A percentile compares a stretch with the other conserved stretches of the same genome.
Conservation (phyloP, 2,113 vertebrate genomes). For the Melanotaenia duboulayi region DNA sequence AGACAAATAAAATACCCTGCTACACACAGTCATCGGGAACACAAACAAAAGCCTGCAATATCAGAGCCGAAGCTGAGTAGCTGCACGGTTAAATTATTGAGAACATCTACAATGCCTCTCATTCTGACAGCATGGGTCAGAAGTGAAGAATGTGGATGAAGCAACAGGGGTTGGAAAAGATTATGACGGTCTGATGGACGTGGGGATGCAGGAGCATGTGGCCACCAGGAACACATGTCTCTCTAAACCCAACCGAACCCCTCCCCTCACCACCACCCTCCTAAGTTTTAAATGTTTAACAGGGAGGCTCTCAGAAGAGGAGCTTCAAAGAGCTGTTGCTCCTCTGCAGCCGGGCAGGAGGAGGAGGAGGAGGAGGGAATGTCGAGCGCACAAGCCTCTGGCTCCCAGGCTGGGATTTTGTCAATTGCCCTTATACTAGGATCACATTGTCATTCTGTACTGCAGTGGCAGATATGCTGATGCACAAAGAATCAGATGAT, state of each 20-base stretch:
- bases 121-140: conserved; percentile 65
- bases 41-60: conserved; percentile 59
- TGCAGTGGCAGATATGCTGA: conserved; percentile 22
- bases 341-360: conserved; percentile 19
- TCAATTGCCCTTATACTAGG: conserved; percentile 39
- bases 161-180: conserved; percentile 42
- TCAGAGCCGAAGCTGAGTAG: conserved; percentile 54
- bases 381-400: not conserved
- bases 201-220: conserved; percentile 42
- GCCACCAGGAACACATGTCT: conserved; percentile 39
- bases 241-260: conserved; percentile 9
- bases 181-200: conserved; percentile 41
- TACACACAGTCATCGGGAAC: conserved; percentile 18
- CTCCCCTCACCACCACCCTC: not conserved
- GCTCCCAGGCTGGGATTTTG: conserved; percentile 23
- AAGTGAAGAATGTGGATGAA: conserved; percentile 38
- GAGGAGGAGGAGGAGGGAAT: not conserved
- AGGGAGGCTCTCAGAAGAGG: conserved; percentile 58
- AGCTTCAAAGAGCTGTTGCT: conserved; percentile 64
- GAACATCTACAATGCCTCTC: conserved; percentile 59
- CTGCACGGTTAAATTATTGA: conserved; percentile 78
- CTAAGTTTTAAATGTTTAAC: conserved; percentile 71
- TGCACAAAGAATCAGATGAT: not conserved
- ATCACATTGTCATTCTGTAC: conserved; percentile 15
- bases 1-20: conserved; percentile 42